Evolutionary conservation across 1,140 invertebrate species (phyloP).

Genomic region (Thaumetopoea pityocampa): DNA sequence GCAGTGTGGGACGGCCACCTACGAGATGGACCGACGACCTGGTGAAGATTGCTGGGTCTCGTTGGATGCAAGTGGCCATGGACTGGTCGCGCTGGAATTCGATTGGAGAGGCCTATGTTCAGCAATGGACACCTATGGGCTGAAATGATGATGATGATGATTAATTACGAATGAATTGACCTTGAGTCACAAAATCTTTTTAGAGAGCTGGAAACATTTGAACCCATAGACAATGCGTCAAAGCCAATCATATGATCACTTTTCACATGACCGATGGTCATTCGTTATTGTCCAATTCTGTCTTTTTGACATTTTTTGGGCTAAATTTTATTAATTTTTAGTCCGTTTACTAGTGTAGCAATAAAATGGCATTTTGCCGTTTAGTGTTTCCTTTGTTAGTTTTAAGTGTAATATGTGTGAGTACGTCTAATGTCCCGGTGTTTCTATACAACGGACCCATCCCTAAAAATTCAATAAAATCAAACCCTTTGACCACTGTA

Average conservation of each 20-base stretch:
- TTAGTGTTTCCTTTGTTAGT: constrained; percentile 56
- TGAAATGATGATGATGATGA: neutral
- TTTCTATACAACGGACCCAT: constrained; percentile 64
- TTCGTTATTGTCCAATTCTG: constrained; percentile 57
- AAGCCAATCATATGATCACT: constrained; percentile 69
- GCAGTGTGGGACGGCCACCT: no score
- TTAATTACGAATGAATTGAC: neutral
- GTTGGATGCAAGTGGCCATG: no score
- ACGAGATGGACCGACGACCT: no score
- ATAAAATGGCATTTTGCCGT: constrained; percentile 62
- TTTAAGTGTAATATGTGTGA: constrained; percentile 49
- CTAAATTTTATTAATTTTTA: constrained; percentile 53
- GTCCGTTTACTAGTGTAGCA: constrained; percentile 47
- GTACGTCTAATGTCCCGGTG: constrained; percentile 50
- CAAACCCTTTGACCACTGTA: constrained; percentile 43
- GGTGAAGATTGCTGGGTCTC: no score
- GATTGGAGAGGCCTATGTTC: no score
- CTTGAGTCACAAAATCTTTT: neutral
- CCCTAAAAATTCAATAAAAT: constrained; percentile 29
- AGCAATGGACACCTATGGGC: no score
- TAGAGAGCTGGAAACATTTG: constrained; percentile 26
- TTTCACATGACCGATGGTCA: constrained; percentile 70
- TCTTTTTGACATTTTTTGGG: constrained; percentile 57
- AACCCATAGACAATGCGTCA: constrained; percentile 55
- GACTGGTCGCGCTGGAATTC: no score